Conservation (phyloP, 2,888 invertebrate species). For the Parnassius glacialis region DNA sequence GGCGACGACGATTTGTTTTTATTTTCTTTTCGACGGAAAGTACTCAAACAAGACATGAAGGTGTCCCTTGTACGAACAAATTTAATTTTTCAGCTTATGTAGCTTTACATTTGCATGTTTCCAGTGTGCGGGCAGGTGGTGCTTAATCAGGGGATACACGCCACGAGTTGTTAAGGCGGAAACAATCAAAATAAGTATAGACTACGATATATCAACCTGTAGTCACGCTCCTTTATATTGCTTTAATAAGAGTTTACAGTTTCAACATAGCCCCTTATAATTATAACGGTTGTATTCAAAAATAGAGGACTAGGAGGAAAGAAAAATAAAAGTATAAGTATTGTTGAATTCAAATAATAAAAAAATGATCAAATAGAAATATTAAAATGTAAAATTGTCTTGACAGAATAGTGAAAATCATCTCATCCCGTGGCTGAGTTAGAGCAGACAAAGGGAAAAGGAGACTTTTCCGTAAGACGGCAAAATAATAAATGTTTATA, state of each 20-base stretch:
- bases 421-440: too few relatives aligned
- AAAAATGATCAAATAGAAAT: too few relatives aligned
- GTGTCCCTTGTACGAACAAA: slow-evolving; percentile 1
- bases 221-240: slow-evolving; percentile 20
- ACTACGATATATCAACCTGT: slow-evolving; percentile 23
- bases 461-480: too few relatives aligned
- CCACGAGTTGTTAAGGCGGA: slow-evolving; percentile 27
- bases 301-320: too few relatives aligned
- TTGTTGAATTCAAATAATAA: too few relatives aligned
- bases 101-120: slow-evolving; percentile 20
- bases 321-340: too few relatives aligned
- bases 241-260: slow-evolving; percentile 14
- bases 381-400: too few relatives aligned
- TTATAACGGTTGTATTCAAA: slow-evolving; percentile 6
- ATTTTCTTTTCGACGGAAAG: background rate
- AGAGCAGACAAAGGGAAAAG: too few relatives aligned
- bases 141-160: slow-evolving; percentile 27
- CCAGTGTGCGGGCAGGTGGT: slow-evolving; percentile 23
- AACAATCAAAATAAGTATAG: slow-evolving; percentile 29
- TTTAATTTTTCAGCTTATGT: slow-evolving; percentile 23
- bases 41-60: background rate
- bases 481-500: too few relatives aligned
- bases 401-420: too few relatives aligned
- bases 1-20: too few relatives aligned
- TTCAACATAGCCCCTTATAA: slow-evolving; percentile 8